Evolutionary conservation across 2,113 vertebrate species (phyloP), one percentile per base, ranked within the genome.

Genomic region (Myiozetetes cayanensis): DNA sequence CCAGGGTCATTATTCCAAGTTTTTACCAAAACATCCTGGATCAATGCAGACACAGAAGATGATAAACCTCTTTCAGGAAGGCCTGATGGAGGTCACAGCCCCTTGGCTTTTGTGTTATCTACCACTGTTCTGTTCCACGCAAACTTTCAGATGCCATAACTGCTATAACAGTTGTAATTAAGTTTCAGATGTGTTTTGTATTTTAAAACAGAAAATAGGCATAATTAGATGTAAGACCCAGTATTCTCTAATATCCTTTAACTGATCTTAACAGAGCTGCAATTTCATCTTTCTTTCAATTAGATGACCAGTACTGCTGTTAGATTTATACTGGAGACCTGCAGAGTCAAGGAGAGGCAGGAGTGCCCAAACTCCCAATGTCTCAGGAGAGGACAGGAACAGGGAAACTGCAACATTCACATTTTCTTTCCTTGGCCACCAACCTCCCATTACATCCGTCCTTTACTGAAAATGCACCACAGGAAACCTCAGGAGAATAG

Each of bases 1-100:
- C 63, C 80, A 83, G 79, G 74, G 84, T 82, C 82, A 93, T 85
- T 83, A 85, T 61, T 85, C 47, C 37, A 63, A 82, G 62, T 20
- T 93, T 83, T 93, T 62, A 89, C 55, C 94, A 95, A 95, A 96
- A 96, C 90, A 95, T 95, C 93, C 96, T 90, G 90, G 47, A 95
- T 71, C 84, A 85, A 53, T 70, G 73, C 35, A 67, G 56, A 67
- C 66, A 56, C 50, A 76, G 62, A 93, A 91, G 78, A 84, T 49
- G 31, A 58, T 86, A 88, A 87, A 27, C 25, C 67, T 66, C 65
- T 79, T 17, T 46, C 72, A 80, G 62, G 59, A 84, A 96, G 79
- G 71, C 35, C 71, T 87, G 63, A 62, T 28, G 43, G 79, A 82
- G 67, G 77, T 91, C 88, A 50, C 2, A 9, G 43, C 31, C 65